A percentile compares a stretch with the other conserved stretches of the same genome.
Evolutionary conservation across 2,888 invertebrate species (phyloP).

Genomic region (Desoria tigrina): DNA sequence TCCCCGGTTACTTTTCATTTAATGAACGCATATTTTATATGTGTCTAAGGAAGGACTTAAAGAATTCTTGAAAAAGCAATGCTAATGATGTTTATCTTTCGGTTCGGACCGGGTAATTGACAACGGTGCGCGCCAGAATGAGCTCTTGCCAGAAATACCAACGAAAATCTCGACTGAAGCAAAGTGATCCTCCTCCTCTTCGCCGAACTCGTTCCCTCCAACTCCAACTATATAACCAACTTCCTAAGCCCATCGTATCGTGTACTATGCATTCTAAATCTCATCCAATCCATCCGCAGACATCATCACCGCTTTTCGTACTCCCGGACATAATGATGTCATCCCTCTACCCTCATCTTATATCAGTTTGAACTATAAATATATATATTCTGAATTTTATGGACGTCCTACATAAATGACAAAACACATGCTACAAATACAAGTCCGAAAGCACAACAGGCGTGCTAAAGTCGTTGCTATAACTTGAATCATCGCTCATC

Average conservation of each 20-base stretch:
- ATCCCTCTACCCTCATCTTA: not conserved
- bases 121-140: conserved; percentile 39
- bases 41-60: conserved; percentile 14
- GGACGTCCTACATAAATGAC: not conserved
- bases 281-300: not conserved
- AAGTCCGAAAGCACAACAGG: too few relatives aligned
- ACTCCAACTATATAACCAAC: not conserved
- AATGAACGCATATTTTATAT: too few relatives aligned
- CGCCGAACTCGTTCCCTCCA: conserved; percentile 19
- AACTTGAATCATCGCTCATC: conserved; percentile 73
- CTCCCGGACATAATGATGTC: conserved; percentile 1
- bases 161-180: conserved; percentile 24
- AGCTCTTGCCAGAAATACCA: conserved; percentile 42
- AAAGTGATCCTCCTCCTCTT: conserved; percentile 29
- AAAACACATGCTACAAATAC: not conserved
- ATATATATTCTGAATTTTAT: not conserved
- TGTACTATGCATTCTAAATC: conserved; percentile 4
- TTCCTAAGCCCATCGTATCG: not conserved
- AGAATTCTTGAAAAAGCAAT: conserved; percentile 43
- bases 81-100: conserved; percentile 48
- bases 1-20: too few relatives aligned
- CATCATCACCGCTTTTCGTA: not conserved
- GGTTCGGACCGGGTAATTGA: conserved; percentile 46
- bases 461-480: not conserved
- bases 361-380: not conserved